Base-by-base conservation (phyloP, 2,797 vertebrate genomes). In the Gambelia wislizenii region DNA sequence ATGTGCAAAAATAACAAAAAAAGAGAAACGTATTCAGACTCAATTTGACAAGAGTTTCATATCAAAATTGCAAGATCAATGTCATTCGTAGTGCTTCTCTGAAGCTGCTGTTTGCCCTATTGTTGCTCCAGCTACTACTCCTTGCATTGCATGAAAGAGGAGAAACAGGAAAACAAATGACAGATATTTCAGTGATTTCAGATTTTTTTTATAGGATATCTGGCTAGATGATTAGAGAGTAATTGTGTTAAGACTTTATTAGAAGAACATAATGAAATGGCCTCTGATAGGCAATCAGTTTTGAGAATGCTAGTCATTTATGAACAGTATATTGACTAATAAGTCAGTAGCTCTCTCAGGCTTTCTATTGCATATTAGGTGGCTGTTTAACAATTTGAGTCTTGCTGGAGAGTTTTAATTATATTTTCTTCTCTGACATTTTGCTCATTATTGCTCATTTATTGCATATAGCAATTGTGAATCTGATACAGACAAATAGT, bases 241-340 rank as follows among this genome's bases (percentile, higher is more conserved):
- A n/a, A n/a, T 91, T 91, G n/a, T 94, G 90, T 93, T 80, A 91
- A 88, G 77, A 88, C 94, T 94, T 92, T 94, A 86, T 92, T 36
- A 1, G 76, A 92, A 85, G n/a, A 87, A 86, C 5, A n/a, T 90
- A 94, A 93, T 96, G 87, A 93, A 95, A 93, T 87, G 95, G 75
- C 87, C 87, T 67, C 64, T 96, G 91, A 90, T 91, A 95, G 89
- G 78, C 87, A 94, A 90, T 95, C 93, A 94, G 94, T 93, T 95
- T 93, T 92, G 89, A 93, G 81, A 94, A 95, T 95, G 95, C 89
- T 83, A 96, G 91, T 91, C 94, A 94, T 91, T 92, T 87, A 39
- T 83, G 78, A 93, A 89, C 85, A 56, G 36, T 76, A 70, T 93
- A 81, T 92, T 92, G 92, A 92, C 92, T 96, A 94, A 56, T 90